Percentiles rank a stretch among this genome's conserved stretches.
Conservation (phyloP, 2,888 invertebrate species). For the Chaetoderma sp. region DNA sequence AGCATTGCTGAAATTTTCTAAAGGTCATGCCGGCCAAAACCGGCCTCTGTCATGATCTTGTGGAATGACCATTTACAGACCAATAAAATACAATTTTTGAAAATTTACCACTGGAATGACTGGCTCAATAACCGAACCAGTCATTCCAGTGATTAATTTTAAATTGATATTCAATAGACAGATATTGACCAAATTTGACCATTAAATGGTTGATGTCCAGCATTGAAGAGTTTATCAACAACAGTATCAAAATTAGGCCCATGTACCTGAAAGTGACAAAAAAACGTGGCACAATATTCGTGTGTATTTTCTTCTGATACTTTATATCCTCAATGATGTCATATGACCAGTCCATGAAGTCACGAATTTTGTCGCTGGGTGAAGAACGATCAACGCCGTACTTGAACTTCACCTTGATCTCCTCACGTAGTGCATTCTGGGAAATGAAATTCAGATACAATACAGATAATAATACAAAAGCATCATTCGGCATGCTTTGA, state of each 20-base stretch:
- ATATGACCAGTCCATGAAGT: slow-evolving; percentile 67
- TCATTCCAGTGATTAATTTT: too few relatives aligned
- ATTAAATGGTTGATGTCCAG: too few relatives aligned
- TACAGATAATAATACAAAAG: background rate
- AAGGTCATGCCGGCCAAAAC: too few relatives aligned
- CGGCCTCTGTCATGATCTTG: too few relatives aligned
- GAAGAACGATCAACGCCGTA: slow-evolving; percentile 67
- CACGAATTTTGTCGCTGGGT: slow-evolving; percentile 68
- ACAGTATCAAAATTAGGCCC: background rate
- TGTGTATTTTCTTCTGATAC: slow-evolving; percentile 60
- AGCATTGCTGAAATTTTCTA: too few relatives aligned
- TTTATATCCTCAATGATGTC: slow-evolving; percentile 68
- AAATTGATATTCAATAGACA: too few relatives aligned
- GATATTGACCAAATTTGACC: background rate
- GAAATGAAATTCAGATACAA: background rate
- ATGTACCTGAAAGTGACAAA: slow-evolving; percentile 64
- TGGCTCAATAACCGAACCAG: too few relatives aligned
- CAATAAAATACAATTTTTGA: too few relatives aligned
- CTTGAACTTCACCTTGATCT: slow-evolving; percentile 68
- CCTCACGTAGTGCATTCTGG: slow-evolving; percentile 64
- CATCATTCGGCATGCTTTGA: too few relatives aligned
- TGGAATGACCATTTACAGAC: too few relatives aligned
- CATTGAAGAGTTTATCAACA: too few relatives aligned
- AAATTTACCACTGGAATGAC: too few relatives aligned
- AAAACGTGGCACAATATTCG: slow-evolving; percentile 52